Evolutionary conservation across 1,140 invertebrate species (phyloP), one percentile per base, ranked within the genome.

Genomic region (Acromyrmex echinatior): DNA sequence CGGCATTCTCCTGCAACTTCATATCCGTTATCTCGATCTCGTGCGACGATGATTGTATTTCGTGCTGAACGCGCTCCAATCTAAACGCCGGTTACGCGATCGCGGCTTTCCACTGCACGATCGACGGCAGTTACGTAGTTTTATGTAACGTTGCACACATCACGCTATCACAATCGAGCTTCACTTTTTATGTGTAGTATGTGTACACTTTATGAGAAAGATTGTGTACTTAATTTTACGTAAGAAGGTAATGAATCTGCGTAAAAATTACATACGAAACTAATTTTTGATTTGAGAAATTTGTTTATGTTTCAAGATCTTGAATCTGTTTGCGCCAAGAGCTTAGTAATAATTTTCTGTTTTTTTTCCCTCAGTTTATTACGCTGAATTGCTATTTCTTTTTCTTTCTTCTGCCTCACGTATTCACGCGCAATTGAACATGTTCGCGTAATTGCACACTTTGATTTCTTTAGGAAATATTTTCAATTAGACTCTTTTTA

Each of bases 31-130:
- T 66, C 10, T 9, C 6, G 31, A 39, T 66, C 18, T 9, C 2
- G n/a, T 10, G n/a, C 18, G 2, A 12, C 14, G 31, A 71, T 12
- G 16, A 71, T 45, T 35, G 35, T 14, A 14, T 25, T 14, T 58
- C 28, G 51, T 5, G 18, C 10, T 12, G 21, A 25, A n/a, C 39
- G 53, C 35, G 39, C 6, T 49, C 18, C 18, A 28, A 66, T 79
- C 25, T 79, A 68, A 68, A 68, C 5, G 60, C 62, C 25, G 12
- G 25, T 79, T 79, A 79, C 62, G 60, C 77, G 39, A 79, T 39
- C 77, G 39, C 7, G 10, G 25, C 77, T 79, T 79, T 79, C 25
- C 16, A 49, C 28, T 9, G n/a, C 10, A 25, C 25, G 21, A 45
- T 63, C 5, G 53, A 25, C 53, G 2, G 25, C 28, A 21, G 28